phyloP scores from a whole-genome alignment of 2,888 invertebrate species.

The Xiphydria camelus region DNA sequence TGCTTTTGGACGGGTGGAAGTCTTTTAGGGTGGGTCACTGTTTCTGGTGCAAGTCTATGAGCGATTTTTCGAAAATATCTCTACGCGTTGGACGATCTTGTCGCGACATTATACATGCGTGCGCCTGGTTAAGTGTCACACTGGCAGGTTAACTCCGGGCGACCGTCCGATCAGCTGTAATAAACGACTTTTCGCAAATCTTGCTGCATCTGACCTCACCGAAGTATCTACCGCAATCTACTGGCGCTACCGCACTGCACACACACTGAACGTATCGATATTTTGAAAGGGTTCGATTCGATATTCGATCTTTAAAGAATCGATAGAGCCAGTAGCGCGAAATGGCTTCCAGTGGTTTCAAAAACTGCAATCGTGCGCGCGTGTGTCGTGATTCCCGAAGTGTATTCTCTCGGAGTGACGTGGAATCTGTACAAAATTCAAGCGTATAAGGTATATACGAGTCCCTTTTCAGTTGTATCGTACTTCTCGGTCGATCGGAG shows the following conservation, averaged over 20 bases:
- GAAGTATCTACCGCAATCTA: neutral
- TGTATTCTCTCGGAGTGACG: too few relatives aligned
- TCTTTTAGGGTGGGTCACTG: slow-evolving; percentile 30
- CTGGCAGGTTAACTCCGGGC: neutral
- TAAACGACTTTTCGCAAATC: neutral
- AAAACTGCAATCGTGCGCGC: too few relatives aligned
- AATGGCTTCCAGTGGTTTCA: too few relatives aligned
- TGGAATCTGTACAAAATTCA: too few relatives aligned
- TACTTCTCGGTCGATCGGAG: too few relatives aligned
- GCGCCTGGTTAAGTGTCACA: too few relatives aligned
- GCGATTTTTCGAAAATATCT: neutral
- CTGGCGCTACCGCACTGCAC: neutral
- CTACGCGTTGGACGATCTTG: neutral
- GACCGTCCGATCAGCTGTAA: neutral
- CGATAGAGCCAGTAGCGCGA: too few relatives aligned
- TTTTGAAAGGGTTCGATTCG: neutral
- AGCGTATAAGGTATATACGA: too few relatives aligned
- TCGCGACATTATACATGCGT: neutral
- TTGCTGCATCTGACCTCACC: neutral
- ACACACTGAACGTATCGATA: neutral
- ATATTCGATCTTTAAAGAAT: neutral
- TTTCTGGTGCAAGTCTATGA: slow-evolving; percentile 11
- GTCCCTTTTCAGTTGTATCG: too few relatives aligned
- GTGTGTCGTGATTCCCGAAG: too few relatives aligned
- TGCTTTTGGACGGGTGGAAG: slow-evolving; percentile 12